Base-by-base conservation (phyloP, 2,888 invertebrate species). In the Rambutsinella grinnellia region DNA sequence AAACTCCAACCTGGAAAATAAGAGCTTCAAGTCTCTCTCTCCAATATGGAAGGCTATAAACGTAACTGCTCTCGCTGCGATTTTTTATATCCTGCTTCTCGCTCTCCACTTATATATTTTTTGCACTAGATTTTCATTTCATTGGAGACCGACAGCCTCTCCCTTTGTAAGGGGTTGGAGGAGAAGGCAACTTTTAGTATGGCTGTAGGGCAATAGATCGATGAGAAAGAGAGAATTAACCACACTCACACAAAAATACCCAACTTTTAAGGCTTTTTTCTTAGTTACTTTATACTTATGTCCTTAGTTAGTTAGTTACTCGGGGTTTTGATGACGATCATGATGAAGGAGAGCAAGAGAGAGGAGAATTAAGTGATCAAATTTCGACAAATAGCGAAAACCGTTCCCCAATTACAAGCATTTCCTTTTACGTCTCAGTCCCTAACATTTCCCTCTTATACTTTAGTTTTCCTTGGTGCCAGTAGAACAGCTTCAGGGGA, bases 121-220 rank as follows among this genome's bases (percentile, higher is more conserved):
- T n/a, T n/a, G n/a, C n/a, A n/a, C n/a, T n/a, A n/a, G n/a, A n/a
- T n/a, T n/a, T n/a, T n/a, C n/a, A n/a, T n/a, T n/a, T n/a, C n/a
- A n/a, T n/a, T n/a, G n/a, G n/a, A n/a, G n/a, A n/a, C n/a, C n/a
- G n/a, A n/a, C n/a, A n/a, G n/a, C n/a, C n/a, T n/a, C n/a, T n/a
- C n/a, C n/a, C n/a, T n/a, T n/a, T n/a, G n/a, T n/a, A n/a, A n/a
- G n/a, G n/a, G n/a, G n/a, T n/a, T n/a, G n/a, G n/a, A n/a, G n/a
- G n/a, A n/a, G n/a, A n/a, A 27, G 46, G 21, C 10, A 46, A 65
- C 36, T 53, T 53, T 53, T n/a, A 19, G 17, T 47, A 57, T 71
- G 27, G 65, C 72, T 74, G 53, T 66, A 74, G 72, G 71, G 66
- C 72, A 74, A 66, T 66, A 66, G 72, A 72, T 72, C 72, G 72